A percentile compares a stretch with the other conserved stretches of the same genome.
Conservation (phyloP, 1,140 invertebrate genomes). For the Drosophila obscura region DNA sequence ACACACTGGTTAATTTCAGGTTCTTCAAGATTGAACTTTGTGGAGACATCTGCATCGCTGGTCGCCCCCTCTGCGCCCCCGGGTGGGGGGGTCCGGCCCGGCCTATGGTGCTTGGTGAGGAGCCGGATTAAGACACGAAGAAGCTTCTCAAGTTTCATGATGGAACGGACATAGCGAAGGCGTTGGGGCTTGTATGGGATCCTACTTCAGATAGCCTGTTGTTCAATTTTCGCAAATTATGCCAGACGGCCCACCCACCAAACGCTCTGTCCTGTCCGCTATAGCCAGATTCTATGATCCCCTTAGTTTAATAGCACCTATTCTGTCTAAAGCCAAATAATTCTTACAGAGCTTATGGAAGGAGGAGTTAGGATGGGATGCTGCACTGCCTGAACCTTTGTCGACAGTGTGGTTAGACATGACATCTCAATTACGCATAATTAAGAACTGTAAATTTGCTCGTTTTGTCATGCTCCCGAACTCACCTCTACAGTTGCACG, state of each 20-base stretch:
- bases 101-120: conserved; percentile 13
- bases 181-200: no score
- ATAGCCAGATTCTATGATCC: not conserved
- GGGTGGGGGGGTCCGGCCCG: conserved; percentile 2
- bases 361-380: no score
- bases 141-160: conserved; percentile 12
- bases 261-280: not conserved
- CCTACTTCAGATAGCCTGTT: not conserved
- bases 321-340: not conserved
- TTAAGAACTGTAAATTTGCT: no score
- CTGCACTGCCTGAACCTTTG: no score
- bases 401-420: no score
- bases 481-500: not conserved
- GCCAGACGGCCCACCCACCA: not conserved
- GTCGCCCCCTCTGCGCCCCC: no score
- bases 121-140: conserved; percentile 39
- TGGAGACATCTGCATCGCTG: conserved; percentile 34
- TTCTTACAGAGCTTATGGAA: no score
- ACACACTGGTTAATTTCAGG: conserved; percentile 81
- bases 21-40: conserved; percentile 22
- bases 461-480: not conserved
- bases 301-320: not conserved
- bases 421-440: no score
- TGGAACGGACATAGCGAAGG: conserved; percentile 1
- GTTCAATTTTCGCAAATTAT: no score